A percentile compares a stretch with the other conserved stretches of the same genome.
These are phyloP conservation scores for Hybognathus amarus DNA, from an alignment of 2,797 vertebrate genomes.

Conservation along the genomic window DNA sequence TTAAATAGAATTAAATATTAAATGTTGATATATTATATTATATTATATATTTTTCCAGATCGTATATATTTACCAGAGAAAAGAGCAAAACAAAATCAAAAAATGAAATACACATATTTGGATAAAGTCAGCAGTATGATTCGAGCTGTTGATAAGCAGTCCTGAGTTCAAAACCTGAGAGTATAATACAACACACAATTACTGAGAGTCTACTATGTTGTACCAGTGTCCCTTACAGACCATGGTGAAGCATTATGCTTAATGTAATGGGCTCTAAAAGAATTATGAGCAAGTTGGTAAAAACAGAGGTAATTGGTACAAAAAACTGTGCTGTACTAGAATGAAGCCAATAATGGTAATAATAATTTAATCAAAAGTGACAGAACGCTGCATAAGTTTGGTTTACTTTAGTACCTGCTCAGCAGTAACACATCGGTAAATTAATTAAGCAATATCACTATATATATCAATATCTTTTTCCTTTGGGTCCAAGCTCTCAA, in stretches of 20 bases:
- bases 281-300: not conserved
- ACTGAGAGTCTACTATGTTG: not conserved
- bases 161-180: not conserved
- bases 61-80: not conserved
- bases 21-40: not conserved
- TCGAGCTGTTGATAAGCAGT: not conserved
- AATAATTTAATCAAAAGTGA: not conserved
- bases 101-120: not conserved
- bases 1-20: not conserved
- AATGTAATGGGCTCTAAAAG: not conserved
- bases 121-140: not conserved
- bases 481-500: not conserved
- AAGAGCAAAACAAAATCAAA: not conserved
- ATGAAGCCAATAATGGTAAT: not conserved
- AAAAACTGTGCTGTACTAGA: not conserved
- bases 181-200: not conserved
- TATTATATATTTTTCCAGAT: not conserved
- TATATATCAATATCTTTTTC: slow-evolving; percentile 1
- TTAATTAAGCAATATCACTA: not conserved
- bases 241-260: not conserved
- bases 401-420: not conserved
- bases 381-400: not conserved
- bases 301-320: not conserved
- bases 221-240: not conserved
- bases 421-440: no score